phyloP scores from a whole-genome alignment of 2,113 vertebrate genomes.

The Mesembrinibis cayennensis region DNA sequence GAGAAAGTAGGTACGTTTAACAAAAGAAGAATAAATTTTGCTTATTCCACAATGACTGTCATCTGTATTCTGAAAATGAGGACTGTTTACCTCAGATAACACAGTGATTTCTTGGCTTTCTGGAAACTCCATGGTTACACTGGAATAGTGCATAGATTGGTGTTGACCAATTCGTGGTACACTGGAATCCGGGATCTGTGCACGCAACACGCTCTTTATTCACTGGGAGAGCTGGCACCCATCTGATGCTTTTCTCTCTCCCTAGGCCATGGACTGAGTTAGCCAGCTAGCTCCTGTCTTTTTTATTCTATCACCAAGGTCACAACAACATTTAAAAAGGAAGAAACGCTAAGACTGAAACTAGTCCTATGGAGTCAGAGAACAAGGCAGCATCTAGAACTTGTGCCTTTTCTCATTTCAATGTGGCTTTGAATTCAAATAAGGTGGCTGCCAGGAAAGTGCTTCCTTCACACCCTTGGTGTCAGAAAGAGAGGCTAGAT shows the following conservation, averaged over 20 bases:
- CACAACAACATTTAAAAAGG: neutral
- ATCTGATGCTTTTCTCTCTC: neutral
- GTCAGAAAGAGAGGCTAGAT: neutral
- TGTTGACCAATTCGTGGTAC: neutral
- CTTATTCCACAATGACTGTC: neutral
- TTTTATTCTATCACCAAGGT: neutral
- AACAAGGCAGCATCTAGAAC: neutral
- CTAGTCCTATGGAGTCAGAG: neutral
- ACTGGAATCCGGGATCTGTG: neutral
- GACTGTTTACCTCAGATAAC: neutral
- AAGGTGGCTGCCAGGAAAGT: neutral
- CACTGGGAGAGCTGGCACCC: neutral
- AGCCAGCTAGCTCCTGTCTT: neutral
- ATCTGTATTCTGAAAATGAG: neutral
- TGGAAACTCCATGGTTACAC: neutral
- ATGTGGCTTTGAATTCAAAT: neutral
- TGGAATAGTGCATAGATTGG: neutral
- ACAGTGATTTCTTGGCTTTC: neutral
- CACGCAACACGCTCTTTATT: neutral
- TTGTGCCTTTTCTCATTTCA: neutral
- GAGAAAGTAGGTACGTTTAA: neutral
- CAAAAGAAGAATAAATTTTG: neutral
- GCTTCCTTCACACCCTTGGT: neutral
- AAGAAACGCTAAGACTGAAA: neutral
- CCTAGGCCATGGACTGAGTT: neutral